Evolutionary conservation across 2,113 vertebrate species (phyloP).

Genomic region (Oncorhynchus masou): DNA sequence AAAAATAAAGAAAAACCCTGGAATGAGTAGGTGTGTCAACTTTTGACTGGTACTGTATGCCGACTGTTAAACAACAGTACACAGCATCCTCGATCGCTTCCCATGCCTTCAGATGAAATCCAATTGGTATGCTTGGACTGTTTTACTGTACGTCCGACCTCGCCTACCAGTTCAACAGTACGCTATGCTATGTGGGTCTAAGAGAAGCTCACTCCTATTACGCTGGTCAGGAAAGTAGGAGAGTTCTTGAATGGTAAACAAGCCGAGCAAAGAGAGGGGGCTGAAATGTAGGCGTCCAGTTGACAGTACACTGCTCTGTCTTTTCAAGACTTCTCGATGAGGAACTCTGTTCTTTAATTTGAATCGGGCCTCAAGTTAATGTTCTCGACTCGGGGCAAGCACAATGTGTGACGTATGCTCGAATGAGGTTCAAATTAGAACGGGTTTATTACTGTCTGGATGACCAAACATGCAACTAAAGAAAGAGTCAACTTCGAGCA

Average conservation of each 20-base stretch:
- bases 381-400: neutral
- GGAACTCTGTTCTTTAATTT: conserved; percentile 30
- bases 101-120: conserved; percentile 23
- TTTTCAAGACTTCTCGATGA: neutral
- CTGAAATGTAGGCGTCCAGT: neutral
- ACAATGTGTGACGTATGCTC: conserved; percentile 3
- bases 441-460: neutral
- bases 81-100: neutral
- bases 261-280: neutral
- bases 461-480: too few relatives aligned
- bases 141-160: conserved; percentile 38
- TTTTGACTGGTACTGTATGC: too few relatives aligned
- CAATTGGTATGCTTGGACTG: conserved; percentile 26
- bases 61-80: neutral
- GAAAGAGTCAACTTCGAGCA: neutral
- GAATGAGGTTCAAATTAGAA: conserved; percentile 13
- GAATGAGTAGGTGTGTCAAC: too few relatives aligned
- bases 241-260: conserved; percentile 30
- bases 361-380: neutral
- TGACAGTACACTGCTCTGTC: neutral
- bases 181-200: neutral
- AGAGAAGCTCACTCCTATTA: conserved; percentile 20
- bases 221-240: conserved; percentile 62
- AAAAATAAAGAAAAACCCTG: too few relatives aligned
- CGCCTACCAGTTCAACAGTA: conserved; percentile 23